Base-by-base conservation (phyloP, 2,888 invertebrate species). In the Reticulitermes lucifugus region DNA sequence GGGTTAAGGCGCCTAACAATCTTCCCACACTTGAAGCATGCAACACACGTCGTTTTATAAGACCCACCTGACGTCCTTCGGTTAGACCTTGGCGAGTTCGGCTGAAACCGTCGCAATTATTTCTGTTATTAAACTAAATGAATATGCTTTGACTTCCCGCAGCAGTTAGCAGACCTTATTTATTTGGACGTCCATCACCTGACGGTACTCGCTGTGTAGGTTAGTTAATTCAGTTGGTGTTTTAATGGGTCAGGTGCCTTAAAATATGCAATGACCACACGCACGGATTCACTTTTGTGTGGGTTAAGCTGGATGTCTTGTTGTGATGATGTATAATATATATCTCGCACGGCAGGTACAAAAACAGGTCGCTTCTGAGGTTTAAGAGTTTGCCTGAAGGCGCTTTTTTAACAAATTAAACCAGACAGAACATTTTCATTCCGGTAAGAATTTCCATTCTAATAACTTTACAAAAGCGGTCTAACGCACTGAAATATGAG, bases 241-340 rank as follows among this genome's bases (percentile, higher is more conserved):
- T 10, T 51, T 77, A 77, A 77, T 77, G 46, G 77, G 46, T 77
- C 51, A 77, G 22, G n/a, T 77, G 77, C 22, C 29, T 46, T 51
- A 22, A 25, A 73, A 73, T 73, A 2, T 41, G 14, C 65, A 14
- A 10, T 21, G 65, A 25, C 65, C 25, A n/a, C 3, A 41, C 10
- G 14, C 12, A 18, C 73, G 10, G 41, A 21, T 73, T 41, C 2
- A 18, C 6, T 2, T 73, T 73, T 35, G 41, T 73, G 21, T 41
- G 35, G 35, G 2, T 41, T 73, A 77, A 77, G 46, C 46, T 77
- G 46, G 46, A 46, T 77, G 77, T 10, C 41, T 2, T 41, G 29
- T 35, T 41, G n/a, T 43, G 43, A 77, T 77, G 7, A 51, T 46
- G 77, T 10, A n/a, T 46, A n/a, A 77, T 77, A 77, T 46, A 46